Evolutionary conservation across 2,888 invertebrate genomes (phyloP), one percentile per base, ranked within the genome.

Genomic region (Pheosia gnoma): DNA sequence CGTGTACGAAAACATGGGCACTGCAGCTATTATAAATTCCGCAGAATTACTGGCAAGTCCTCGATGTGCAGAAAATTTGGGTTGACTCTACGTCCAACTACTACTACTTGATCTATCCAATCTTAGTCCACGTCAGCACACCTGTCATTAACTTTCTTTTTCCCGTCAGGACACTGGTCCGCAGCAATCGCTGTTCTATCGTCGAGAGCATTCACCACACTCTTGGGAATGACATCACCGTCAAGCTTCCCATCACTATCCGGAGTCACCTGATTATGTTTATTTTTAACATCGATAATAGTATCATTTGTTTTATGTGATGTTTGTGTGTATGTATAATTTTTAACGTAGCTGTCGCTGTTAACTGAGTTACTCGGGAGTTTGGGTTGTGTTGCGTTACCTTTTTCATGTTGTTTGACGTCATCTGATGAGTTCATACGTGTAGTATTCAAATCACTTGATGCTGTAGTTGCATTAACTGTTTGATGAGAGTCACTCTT

Each of bases 151-250:
- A 75, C 5, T 11, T 62, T 75, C 11, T 60, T 47, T 45, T 45
- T 65, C 0, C 68, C 71, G 0, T 0, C 3, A 0, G 75, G 75
- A 55, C 74, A 75, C 0, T 25, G 58, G 3, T 54, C 39, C 3
- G 58, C 74, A 3, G 55, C 8, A 25, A 75, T 75, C 1, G 75
- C 71, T 7, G 75, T 67, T 51, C 74, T 66, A n/a, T 74, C 65
- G 8, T 45, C 66, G 13, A 74, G 25, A 2, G 36, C 47, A 0
- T 38, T 9, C n/a, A n/a, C n/a, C 9, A 2, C n/a, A 47, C n/a
- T 47, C 47, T 9, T 47, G n/a, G 9, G 11, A n/a, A n/a, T 11
- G 47, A 11, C 47, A 47, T 47, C n/a, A 5, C n/a, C n/a, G 0
- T 4, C 54, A 9, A 41, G 51, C 36, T 10, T 61, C 13, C 25